Percentiles rank a stretch among this genome's conserved stretches.
Conservation (phyloP, 1,140 invertebrate genomes). For the Acarapis woodi region DNA sequence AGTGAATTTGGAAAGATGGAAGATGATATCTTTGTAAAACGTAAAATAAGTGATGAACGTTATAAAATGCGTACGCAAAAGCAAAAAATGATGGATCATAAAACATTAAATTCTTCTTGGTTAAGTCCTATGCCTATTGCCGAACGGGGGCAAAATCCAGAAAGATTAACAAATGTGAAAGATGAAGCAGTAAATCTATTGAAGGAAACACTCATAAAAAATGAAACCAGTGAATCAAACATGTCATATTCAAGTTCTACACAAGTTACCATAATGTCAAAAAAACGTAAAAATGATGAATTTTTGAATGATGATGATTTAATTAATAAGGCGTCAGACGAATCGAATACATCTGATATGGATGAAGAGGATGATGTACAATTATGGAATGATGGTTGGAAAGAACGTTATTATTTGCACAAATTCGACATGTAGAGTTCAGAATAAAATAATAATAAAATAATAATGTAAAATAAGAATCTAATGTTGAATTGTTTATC, state of each 20-base stretch:
- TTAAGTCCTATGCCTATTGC: conserved; percentile 5
- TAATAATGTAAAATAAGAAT: too few relatives aligned
- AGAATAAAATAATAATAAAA: too few relatives aligned
- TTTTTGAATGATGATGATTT: too few relatives aligned
- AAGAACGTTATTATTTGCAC: conserved; percentile 81
- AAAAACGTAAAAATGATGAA: too few relatives aligned
- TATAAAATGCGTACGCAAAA: conserved; percentile 23
- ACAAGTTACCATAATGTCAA: too few relatives aligned
- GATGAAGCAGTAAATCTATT: conserved; percentile 3
- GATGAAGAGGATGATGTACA: conserved; percentile 74
- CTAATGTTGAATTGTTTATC: not conserved
- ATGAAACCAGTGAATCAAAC: not conserved
- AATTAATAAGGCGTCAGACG: too few relatives aligned
- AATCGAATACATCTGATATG: too few relatives aligned
- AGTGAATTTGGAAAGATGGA: conserved; percentile 68
- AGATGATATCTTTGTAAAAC: conserved; percentile 84
- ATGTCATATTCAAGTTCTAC: too few relatives aligned
- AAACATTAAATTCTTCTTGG: conserved; percentile 7
- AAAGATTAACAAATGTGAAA: not conserved
- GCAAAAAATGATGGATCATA: conserved; percentile 1
- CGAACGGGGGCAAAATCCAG: not conserved
- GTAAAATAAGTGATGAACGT: conserved; percentile 52
- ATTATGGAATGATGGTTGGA: conserved; percentile 91
- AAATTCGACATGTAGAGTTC: conserved; percentile 92
- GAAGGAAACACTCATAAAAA: not conserved